phyloP scores from a whole-genome alignment of 2,113 vertebrate genomes.

The Peromyscus leucopus region DNA sequence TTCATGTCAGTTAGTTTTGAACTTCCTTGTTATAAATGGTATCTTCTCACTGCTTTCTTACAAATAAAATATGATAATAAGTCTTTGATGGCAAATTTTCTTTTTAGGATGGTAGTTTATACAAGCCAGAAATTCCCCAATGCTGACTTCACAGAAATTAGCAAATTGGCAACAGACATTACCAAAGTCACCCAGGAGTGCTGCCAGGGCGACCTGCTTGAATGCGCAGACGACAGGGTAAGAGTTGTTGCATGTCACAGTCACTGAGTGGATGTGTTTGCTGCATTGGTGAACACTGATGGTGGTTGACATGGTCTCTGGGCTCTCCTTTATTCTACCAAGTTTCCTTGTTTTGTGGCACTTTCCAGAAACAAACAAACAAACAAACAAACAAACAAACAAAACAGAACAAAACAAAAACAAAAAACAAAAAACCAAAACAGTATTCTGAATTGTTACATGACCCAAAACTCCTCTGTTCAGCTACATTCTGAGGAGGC shows the following conservation, averaged over 20 bases:
- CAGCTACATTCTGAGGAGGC: background rate
- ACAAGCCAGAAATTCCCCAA: slow-evolving; percentile 82
- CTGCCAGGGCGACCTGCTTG: slow-evolving; percentile 86
- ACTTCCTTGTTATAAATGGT: background rate
- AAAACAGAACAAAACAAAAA: background rate
- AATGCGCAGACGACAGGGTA: slow-evolving; percentile 88
- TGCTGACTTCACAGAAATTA: accelerated
- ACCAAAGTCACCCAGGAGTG: slow-evolving; percentile 76
- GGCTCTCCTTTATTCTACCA: background rate
- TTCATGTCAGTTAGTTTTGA: background rate
- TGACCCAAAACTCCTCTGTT: background rate
- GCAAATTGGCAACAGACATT: background rate
- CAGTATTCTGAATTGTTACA: background rate
- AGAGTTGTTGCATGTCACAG: background rate
- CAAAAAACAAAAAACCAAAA: background rate
- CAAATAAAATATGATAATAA: background rate
- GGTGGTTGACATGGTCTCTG: background rate
- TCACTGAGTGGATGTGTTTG: background rate
- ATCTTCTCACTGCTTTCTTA: slow-evolving; percentile 26
- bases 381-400: background rate
- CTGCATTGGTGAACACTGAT: accelerated
- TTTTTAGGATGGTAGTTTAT: slow-evolving; percentile 52
- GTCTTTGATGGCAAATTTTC: slow-evolving; percentile 37
- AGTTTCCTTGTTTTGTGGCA: background rate
- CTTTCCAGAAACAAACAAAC: background rate